Conservation (phyloP, 2,113 vertebrate species). For the Numida meleagris region DNA sequence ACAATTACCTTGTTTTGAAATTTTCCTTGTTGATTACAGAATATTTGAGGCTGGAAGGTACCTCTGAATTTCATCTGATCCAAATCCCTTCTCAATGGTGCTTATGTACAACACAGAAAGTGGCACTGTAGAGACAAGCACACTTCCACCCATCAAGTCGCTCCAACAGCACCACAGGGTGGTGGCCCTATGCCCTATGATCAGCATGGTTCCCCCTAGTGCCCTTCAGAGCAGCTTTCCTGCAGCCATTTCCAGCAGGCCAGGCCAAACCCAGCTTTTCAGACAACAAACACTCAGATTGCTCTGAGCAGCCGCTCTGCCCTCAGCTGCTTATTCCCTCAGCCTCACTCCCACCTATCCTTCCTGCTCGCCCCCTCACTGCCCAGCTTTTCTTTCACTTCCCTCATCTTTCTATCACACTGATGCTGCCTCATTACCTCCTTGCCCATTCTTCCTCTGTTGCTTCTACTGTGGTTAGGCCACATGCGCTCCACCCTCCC, state of each 20-base stretch:
- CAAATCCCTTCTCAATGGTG: not conserved
- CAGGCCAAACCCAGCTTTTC: not conserved
- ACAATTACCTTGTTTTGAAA: not conserved
- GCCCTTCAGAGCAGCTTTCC: not conserved
- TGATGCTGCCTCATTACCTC: accelerated
- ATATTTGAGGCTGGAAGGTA: not conserved
- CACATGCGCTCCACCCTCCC: not conserved
- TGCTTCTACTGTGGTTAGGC: accelerated
- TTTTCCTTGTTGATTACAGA: not conserved
- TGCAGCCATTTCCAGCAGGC: accelerated
- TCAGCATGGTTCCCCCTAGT: accelerated
- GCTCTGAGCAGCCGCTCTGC: not conserved
- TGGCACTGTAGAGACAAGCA: not conserved
- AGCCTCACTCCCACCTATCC: not conserved
- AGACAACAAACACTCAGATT: accelerated
- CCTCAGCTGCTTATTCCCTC: not conserved
- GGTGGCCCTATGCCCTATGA: accelerated
- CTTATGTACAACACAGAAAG: not conserved
- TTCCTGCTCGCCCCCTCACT: not conserved
- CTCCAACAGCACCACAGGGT: not conserved
- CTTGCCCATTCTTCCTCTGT: not conserved
- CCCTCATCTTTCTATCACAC: not conserved
- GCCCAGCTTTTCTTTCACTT: not conserved
- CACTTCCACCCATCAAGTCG: not conserved
- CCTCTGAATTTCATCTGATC: not conserved